Base-by-base conservation (phyloP, 2,113 vertebrate genomes). In the Sander lucioperca region DNA sequence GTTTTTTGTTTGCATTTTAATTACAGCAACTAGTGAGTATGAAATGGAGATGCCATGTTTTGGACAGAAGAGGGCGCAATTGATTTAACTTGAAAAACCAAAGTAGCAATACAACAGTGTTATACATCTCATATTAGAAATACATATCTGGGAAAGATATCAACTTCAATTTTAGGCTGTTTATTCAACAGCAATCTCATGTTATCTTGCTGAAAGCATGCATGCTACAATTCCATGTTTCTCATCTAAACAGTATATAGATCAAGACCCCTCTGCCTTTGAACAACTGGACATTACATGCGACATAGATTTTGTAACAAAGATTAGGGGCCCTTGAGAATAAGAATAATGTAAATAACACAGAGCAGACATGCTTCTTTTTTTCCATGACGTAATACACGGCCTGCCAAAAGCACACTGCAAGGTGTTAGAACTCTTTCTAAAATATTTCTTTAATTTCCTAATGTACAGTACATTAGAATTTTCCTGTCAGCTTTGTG, bases 291-390 rank as follows among this genome's bases (percentile, higher is more conserved):
- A 66, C 81, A 4, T 59, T 8, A 43, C 54, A 80, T 3, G 18
- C 36, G 7, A 36, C 82, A 65, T 9, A 23, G 50, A 67, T 79
- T 66, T 86, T 78, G 79, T n/a, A 84, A 85, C 65, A 89, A 70
- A 90, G 77, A 87, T 86, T 74, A 56, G 66, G 50, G 33, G 68
- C 83, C 76, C 87, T 80, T 73, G 75, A 90, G 72, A n/a, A 83
- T 86, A 87, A 74, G 86, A 72, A 79, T 74, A 91, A 75, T 84
- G 86, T 92, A 93, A 93, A 93, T 88, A 91, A 89, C 76, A 88
- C 53, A 86, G 79, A 86, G 69, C 91, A 94, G 89, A 87, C 33
- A 1, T 77, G 65, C 53, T 70, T 56, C 58, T 43, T 77, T 56
- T 25, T 69, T 88, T 93, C 93, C 89, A 81, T 92, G 91, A 93